phyloP scores from a whole-genome alignment of 2,797 vertebrate genomes.

The Adelosebastes latens region DNA sequence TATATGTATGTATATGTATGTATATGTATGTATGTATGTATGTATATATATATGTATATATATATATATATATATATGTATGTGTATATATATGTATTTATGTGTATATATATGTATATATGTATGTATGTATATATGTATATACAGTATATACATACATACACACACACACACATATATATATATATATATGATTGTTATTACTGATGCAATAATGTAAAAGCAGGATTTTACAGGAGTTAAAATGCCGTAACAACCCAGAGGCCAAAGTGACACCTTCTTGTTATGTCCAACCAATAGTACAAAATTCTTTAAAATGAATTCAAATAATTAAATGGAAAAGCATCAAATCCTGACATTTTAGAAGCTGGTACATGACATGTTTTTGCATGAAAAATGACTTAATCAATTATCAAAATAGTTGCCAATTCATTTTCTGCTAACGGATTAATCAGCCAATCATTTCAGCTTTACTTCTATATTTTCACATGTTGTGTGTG shows the following conservation, averaged over 20 bases:
- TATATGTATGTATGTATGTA: too few species aligned
- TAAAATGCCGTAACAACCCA: not conserved
- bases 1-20: too few species aligned
- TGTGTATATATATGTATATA: too few species aligned
- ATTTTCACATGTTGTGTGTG: not conserved
- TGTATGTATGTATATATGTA: too few species aligned
- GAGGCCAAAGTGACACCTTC: not conserved
- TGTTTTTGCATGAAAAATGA: not conserved
- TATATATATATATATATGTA: too few species aligned
- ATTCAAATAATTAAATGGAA: not conserved
- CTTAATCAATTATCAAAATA: not conserved
- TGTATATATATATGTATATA: too few species aligned
- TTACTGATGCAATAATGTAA: too few species aligned
- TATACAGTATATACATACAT: too few species aligned
- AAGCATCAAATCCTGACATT: not conserved
- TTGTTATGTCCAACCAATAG: not conserved
- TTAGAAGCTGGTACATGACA: not conserved
- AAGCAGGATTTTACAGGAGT: too few species aligned
- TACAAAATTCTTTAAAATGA: not conserved
- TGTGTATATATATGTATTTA: too few species aligned
- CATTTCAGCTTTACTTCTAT: not conserved
- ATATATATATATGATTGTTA: too few species aligned
- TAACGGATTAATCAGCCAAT: not conserved
- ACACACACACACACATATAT: accelerated
- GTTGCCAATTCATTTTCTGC: not conserved